Percentiles rank a stretch among this genome's conserved stretches.
phyloP scores from a whole-genome alignment of 1,140 invertebrate genomes.

The Thalassaphorura encarpata region DNA sequence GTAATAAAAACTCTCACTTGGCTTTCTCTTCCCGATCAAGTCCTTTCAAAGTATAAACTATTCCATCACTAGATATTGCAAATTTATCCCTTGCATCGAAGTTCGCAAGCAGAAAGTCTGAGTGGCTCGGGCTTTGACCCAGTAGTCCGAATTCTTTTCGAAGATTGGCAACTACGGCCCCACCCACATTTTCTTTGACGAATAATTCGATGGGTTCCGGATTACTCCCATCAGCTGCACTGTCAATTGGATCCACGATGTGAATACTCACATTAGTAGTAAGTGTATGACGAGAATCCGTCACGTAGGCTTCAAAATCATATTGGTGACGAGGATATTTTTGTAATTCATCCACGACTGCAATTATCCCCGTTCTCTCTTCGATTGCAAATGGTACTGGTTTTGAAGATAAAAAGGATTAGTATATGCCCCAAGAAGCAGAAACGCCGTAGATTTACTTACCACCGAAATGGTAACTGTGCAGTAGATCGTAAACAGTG shows the following conservation, averaged over 20 bases:
- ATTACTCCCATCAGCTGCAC: slow-evolving; percentile 42
- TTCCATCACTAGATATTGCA: slow-evolving; percentile 61
- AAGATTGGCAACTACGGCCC: slow-evolving; percentile 57
- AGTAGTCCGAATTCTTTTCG: slow-evolving; percentile 37
- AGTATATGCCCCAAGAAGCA: neutral
- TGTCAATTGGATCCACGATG: slow-evolving; percentile 62
- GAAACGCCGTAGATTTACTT: slow-evolving; percentile 15
- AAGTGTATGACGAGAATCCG: slow-evolving; percentile 53
- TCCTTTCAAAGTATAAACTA: slow-evolving; percentile 59
- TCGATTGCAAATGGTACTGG: slow-evolving; percentile 81
- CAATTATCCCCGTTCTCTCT: slow-evolving; percentile 74
- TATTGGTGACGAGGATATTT: slow-evolving; percentile 56
- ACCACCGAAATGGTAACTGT: slow-evolving; percentile 72
- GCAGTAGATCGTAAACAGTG: slow-evolving; percentile 62
- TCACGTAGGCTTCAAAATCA: slow-evolving; percentile 70
- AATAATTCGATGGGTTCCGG: slow-evolving; percentile 61
- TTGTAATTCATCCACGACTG: slow-evolving; percentile 61
- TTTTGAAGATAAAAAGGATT: slow-evolving; percentile 36
- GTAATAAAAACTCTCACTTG: slow-evolving; percentile 41
- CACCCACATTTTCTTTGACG: slow-evolving; percentile 64
- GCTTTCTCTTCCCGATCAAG: slow-evolving; percentile 65
- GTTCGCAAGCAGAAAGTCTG: slow-evolving; percentile 64
- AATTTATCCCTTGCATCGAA: slow-evolving; percentile 64
- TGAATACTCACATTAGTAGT: slow-evolving; percentile 72
- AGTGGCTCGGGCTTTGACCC: slow-evolving; percentile 27